Base-by-base conservation (phyloP, 2,888 invertebrate genomes). In the Rotaria macrura region DNA sequence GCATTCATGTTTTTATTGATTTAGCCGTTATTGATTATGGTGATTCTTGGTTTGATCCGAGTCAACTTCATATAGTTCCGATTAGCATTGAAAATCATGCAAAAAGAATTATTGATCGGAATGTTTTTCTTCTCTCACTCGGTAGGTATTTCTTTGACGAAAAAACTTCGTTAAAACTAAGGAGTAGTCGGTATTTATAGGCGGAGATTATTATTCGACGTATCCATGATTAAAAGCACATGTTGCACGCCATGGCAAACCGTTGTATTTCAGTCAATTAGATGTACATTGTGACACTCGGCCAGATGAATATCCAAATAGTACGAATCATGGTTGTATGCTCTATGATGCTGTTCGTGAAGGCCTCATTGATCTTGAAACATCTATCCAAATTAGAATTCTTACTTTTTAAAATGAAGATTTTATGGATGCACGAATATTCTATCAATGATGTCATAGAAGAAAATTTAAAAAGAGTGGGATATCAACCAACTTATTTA, bases 401-500 rank as follows among this genome's bases (percentile, higher is more conserved):
- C n/a, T 29, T 12, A 65, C 65, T 10, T 65, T 29, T 65, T n/a
- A n/a, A n/a, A 65, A 65, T 65, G 65, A 65, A 29, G 65, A 65
- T 65, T 65, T 65, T 65, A 65, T 65, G 65, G 65, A 34, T n/a
- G n/a, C n/a, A n/a, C n/a, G n/a, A n/a, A n/a, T n/a, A n/a, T n/a
- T n/a, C n/a, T n/a, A n/a, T n/a, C 10, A 34, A n/a, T 12, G 14
- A 65, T 29, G 65, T 65, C 9, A 34, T 34, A 2, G 65, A 65
- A 29, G 29, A 65, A 34, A 65, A 29, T 65, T 2, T 5, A 29
- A 17, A 65, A 10, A 29, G 65, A 29, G 65, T 65, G 1, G 65
- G 65, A 29, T 29, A 65, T 65, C 9, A 29, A 29, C 89, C 90
- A 9, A 93, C 96, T 72, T 97, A 97, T 89, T 93, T 97, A 29